Evolutionary conservation across 2,888 invertebrate genomes (phyloP).

Genomic region (Apamea monoglypha): DNA sequence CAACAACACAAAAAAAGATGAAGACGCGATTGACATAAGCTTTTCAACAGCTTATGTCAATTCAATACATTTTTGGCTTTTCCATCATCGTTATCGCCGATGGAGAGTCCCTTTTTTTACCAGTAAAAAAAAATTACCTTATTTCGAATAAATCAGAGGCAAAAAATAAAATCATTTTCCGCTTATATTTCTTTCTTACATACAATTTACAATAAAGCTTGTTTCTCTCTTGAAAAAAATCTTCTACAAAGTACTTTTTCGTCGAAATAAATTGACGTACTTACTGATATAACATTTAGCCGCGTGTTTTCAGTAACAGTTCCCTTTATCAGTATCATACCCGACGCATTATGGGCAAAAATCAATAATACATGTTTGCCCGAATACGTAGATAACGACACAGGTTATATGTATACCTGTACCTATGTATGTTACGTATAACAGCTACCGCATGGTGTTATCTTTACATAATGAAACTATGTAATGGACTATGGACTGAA

Average conservation of each 20-base stretch:
- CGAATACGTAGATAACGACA: slow-evolving; percentile 69
- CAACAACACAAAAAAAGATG: too few species aligned
- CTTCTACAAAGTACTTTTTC: neutral
- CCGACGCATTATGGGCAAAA: slow-evolving; percentile 70
- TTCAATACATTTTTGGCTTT: neutral
- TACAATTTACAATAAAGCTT: neutral
- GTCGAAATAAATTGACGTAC: neutral
- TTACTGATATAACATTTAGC: slow-evolving; percentile 1
- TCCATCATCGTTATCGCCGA: neutral
- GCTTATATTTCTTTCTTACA: neutral
- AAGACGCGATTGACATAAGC: neutral
- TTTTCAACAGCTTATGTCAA: neutral
- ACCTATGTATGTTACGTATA: slow-evolving; percentile 7
- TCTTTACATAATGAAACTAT: slow-evolving; percentile 28
- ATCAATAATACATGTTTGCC: slow-evolving; percentile 78
- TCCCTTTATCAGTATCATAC: slow-evolving; percentile 66
- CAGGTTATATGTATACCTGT: slow-evolving; percentile 27
- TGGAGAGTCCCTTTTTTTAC: neutral
- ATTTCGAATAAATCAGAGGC: neutral
- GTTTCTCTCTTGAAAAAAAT: neutral
- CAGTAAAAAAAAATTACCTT: neutral
- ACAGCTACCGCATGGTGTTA: slow-evolving; percentile 39
- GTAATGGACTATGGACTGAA: slow-evolving; percentile 15
- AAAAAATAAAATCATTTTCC: neutral
- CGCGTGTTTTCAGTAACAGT: slow-evolving; percentile 45